Percentiles rank a stretch among this genome's conserved stretches.
Evolutionary conservation across 2,888 invertebrate species (phyloP).

Genomic region (Elysia crispata): DNA sequence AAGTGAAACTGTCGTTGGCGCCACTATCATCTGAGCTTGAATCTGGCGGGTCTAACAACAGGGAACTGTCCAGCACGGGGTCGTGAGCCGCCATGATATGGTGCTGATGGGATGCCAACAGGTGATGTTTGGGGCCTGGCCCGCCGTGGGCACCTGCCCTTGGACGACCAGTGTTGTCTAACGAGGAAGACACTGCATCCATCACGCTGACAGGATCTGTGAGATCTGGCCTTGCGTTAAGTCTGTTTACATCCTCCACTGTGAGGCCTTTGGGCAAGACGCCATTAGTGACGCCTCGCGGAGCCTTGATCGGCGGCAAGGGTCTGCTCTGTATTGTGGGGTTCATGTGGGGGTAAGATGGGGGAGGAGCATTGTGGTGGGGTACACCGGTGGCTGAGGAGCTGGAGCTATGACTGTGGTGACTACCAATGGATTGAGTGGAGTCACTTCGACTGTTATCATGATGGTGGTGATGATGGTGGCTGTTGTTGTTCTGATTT

Average conservation of each 20-base stretch:
- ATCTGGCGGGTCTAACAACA: constrained; percentile 75
- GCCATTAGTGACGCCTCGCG: constrained; percentile 6
- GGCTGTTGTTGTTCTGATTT: constrained; percentile 27
- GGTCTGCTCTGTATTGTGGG: constrained; percentile 30
- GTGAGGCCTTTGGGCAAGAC: constrained; percentile 85
- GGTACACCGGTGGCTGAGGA: constrained; percentile 56
- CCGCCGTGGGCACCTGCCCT: neutral
- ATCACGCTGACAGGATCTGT: constrained; percentile 91
- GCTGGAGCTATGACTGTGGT: constrained; percentile 66
- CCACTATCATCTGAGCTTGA: constrained; percentile 88
- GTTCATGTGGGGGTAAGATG: neutral
- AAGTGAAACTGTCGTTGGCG: constrained; percentile 97
- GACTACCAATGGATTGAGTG: constrained; percentile 69
- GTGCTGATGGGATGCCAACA: constrained; percentile 42
- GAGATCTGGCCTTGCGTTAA: constrained; percentile 92
- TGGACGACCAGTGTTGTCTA: constrained; percentile 56
- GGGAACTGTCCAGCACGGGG: constrained; percentile 71
- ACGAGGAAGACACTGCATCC: constrained; percentile 93
- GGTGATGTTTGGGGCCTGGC: constrained; percentile 29
- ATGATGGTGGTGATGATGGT: constrained; percentile 50
- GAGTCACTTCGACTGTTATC: constrained; percentile 64
- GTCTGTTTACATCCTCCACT: constrained; percentile 93
- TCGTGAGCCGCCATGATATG: constrained; percentile 47
- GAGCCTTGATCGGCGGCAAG: constrained; percentile 29
- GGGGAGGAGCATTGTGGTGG: neutral